A percentile compares a stretch with the other conserved stretches of the same genome.
Evolutionary conservation across 1,140 invertebrate species (phyloP).

Genomic region (Ceratitis capitata): DNA sequence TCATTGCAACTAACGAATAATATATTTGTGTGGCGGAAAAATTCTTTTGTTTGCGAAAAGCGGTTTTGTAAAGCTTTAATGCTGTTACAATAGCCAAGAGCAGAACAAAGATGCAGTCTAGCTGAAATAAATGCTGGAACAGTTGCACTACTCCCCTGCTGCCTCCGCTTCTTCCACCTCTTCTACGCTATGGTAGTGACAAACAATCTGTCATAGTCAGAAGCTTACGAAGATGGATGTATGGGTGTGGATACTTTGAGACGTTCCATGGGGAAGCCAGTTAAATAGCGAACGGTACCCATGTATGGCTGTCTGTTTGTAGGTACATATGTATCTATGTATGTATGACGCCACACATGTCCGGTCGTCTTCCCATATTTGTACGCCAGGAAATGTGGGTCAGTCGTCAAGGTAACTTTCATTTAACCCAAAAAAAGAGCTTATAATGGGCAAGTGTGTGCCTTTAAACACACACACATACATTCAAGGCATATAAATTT

Average conservation of each 20-base stretch:
- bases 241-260: neutral
- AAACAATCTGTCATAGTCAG: constrained; percentile 1
- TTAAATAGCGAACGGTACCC: neutral
- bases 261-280: neutral
- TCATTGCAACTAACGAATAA: neutral
- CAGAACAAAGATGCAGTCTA: too few relatives aligned
- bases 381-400: neutral
- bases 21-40: neutral
- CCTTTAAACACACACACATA: neutral
- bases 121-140: neutral
- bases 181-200: neutral
- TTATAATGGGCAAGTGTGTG: neutral
- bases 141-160: neutral
- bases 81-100: too few relatives aligned
- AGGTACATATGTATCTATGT: neutral
- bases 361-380: constrained; percentile 3
- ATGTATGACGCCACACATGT: neutral
- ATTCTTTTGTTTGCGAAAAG: neutral
- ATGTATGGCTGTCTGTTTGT: neutral
- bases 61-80: neutral
- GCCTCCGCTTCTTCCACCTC: too few relatives aligned
- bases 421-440: constrained; percentile 35
- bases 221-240: neutral
- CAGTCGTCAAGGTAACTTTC: constrained; percentile 41
- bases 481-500: neutral